Base-by-base conservation (phyloP, 2,113 vertebrate genomes). In the Micromys minutus region DNA sequence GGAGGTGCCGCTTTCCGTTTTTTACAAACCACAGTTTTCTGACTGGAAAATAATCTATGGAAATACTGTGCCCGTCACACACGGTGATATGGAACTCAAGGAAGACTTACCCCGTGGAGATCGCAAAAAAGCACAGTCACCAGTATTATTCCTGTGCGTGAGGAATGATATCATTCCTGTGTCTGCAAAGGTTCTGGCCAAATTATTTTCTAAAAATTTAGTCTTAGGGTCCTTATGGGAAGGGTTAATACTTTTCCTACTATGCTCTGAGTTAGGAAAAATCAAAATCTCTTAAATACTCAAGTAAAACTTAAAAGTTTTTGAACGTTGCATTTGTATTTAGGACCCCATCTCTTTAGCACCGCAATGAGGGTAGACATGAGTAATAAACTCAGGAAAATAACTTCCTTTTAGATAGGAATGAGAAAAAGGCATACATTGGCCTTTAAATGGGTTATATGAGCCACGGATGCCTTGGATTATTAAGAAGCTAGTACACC, bases 381-480 rank as follows among this genome's bases (percentile, higher is more conserved):
- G 76, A 93, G 59, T 31, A 96, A 92, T 94, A 96, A 94, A 86
- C 61, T 91, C 50, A 92, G 9, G 94, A 91, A 80, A 1, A 15
- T 75, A 79, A 93, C 72, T 92, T 94, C 34, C 96, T 97, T 97
- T 22, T 69, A 90, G 89, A 87, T 92, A 96, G 83, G 19, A 93
- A 86, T 89, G 22, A 85, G 96, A 74, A 92, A 90, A 77, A 96
- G 74, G 69, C 77, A 94, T 5, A 5, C 76, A 94, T 97, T 97
- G 95, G 65, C 69, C 45, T 96, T 93, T 57, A 97, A 91, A 76
- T 26, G 94, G 95, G 87, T 94, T 55, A 3, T 50, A 71, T 96
- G 95, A 98, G 95, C 98, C 98, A 97, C 63, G 0, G 8, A 97
- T 96, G 95, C 84, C 97, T 98, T 98, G 91, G 59, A 74, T 94